A percentile compares a stretch with the other conserved stretches of the same genome.
phyloP scores from a whole-genome alignment of 2,797 vertebrate species.

The Austrolebias charrua region DNA sequence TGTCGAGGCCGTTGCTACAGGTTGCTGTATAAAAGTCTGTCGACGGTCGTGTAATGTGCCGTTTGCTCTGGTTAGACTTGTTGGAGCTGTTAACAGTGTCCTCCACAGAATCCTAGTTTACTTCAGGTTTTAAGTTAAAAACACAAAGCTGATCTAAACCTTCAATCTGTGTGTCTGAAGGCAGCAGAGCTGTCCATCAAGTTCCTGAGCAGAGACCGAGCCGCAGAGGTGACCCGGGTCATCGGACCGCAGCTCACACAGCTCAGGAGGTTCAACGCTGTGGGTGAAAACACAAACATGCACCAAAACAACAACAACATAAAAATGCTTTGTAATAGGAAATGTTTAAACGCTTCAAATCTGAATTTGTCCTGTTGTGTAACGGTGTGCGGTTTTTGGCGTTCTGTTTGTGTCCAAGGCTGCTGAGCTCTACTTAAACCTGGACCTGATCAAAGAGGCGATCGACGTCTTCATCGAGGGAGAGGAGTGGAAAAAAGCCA shows the following conservation, averaged over 20 bases:
- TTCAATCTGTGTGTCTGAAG: conserved; percentile 65
- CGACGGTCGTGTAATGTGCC: too few relatives aligned
- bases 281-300: conserved; percentile 65
- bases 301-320: too few relatives aligned
- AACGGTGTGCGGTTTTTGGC: neutral
- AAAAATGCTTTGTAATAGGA: too few relatives aligned
- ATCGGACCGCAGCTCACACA: conserved; percentile 88
- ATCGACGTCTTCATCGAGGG: conserved; percentile 91
- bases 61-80: too few relatives aligned
- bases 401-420: conserved; percentile 77
- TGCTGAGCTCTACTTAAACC: conserved; percentile 92
- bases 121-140: too few relatives aligned
- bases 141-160: too few relatives aligned
- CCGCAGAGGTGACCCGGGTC: conserved; percentile 81
- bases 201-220: conserved; percentile 86
- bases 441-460: conserved; percentile 91
- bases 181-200: conserved; percentile 93
- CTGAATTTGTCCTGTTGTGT: neutral
- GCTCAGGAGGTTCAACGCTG: conserved; percentile 86
- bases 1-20: too few relatives aligned
- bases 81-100: too few relatives aligned
- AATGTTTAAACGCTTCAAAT: too few relatives aligned
- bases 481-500: conserved; percentile 98
- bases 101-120: too few relatives aligned
- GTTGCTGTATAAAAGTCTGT: too few relatives aligned